A percentile compares a stretch with the other conserved stretches of the same genome.
Conservation (phyloP, 2,113 vertebrate species). For the Philantomba maxwellii region DNA sequence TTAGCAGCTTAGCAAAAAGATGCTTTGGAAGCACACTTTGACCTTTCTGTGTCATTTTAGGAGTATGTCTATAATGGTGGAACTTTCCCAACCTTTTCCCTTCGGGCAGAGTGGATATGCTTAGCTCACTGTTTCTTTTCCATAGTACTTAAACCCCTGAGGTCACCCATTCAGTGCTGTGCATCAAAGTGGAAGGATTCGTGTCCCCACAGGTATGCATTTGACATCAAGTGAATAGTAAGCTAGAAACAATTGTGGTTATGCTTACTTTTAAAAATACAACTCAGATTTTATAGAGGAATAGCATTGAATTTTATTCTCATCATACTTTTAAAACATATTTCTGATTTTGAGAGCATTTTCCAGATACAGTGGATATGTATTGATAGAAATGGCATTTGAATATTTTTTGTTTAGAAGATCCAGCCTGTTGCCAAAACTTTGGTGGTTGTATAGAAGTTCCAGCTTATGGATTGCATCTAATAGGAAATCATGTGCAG, state of each 20-base stretch:
- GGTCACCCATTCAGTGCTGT: conserved; percentile 47
- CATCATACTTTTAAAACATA: not conserved
- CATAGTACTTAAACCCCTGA: not conserved
- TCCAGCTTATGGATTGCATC: not conserved
- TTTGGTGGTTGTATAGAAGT: not conserved
- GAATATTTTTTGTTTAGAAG: not conserved
- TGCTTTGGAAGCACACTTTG: conserved; percentile 18
- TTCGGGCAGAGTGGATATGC: not conserved
- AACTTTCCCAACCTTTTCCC: conserved; percentile 41
- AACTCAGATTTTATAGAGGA: not conserved
- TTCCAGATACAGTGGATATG: not conserved
- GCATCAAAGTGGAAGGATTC: not conserved
- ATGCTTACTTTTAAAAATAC: not conserved
- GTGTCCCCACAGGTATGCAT: not conserved
- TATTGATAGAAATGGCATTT: not conserved
- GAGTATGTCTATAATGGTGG: conserved; percentile 13
- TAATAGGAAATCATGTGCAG: not conserved
- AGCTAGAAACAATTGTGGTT: not conserved
- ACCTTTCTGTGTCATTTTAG: conserved; percentile 53
- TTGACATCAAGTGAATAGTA: not conserved
- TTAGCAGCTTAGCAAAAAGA: too few relatives aligned
- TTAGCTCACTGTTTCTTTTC: conserved; percentile 58
- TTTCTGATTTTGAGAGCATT: not conserved
- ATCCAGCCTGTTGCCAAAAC: not conserved
- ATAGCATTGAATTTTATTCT: not conserved